Percentiles rank a stretch among this genome's conserved stretches.
These are phyloP conservation scores for Meloidogyne hapla DNA, from an alignment of 1,140 invertebrate genomes.

Conservation along the genomic window DNA sequence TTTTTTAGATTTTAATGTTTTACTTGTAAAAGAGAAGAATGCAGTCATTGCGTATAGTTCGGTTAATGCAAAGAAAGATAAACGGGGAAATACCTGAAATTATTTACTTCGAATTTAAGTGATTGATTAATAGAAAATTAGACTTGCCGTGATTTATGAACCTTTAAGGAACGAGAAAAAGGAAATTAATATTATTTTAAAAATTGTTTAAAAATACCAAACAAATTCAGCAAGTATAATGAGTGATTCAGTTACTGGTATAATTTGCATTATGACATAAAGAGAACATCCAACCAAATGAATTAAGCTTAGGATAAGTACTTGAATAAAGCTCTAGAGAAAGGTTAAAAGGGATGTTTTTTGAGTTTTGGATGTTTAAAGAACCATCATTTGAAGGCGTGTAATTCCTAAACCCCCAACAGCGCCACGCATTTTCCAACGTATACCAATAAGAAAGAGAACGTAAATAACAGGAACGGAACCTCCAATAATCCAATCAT, in stretches of 20 bases:
- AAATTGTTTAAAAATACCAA: background rate
- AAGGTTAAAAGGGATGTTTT: too few species aligned
- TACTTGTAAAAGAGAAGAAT: background rate
- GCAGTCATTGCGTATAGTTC: background rate
- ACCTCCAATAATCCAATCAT: background rate
- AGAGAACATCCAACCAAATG: background rate
- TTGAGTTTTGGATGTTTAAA: background rate
- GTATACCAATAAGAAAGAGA: background rate
- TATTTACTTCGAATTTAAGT: too few species aligned
- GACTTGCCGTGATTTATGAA: background rate
- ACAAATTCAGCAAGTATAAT: conserved; percentile 3
- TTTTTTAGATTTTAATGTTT: background rate
- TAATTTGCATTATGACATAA: background rate
- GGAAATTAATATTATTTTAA: background rate
- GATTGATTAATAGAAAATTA: too few species aligned
- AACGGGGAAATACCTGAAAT: background rate
- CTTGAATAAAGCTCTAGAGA: conserved; percentile 3
- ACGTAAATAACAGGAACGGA: background rate
- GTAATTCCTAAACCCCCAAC: background rate
- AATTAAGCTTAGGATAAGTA: background rate
- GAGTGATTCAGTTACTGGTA: background rate
- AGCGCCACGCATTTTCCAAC: background rate
- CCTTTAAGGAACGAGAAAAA: background rate
- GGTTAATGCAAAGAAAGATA: background rate
- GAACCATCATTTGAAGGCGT: background rate